Evolutionary conservation across 2,888 invertebrate species (phyloP), one percentile per base, ranked within the genome.

Genomic region (Lithophane ornitopus): DNA sequence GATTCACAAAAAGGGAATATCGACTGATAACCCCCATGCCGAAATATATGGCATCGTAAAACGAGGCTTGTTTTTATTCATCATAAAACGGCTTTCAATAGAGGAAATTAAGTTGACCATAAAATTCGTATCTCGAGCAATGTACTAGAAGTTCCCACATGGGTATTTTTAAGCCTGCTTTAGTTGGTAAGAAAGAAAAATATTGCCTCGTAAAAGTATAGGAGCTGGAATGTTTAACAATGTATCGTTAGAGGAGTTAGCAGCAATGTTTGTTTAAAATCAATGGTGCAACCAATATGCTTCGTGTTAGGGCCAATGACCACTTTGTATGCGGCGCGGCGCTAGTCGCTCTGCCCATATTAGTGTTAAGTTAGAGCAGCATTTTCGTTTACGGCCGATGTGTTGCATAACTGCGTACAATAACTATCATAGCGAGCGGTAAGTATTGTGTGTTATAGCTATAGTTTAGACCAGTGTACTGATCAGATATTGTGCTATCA

Each of bases 1-100:
- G 89, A 90, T 90, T 88, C 82, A 66, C 77, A 87, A 87, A 86
- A 88, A 78, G 81, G 7, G 66, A 85, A 85, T 89, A 87, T 87
- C 78, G 85, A 72, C 85, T 88, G 90, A 91, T 91, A 92, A 91
- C 88, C 87, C 87, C 84, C 79, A 81, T 81, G 80, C 85, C 86
- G 74, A 91, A 93, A 92, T 91, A 91, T 90, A 92, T 88, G 82
- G 86, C 89, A 86, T 92, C 92, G 90, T 94, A 92, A 94, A 94
- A 80, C 82, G 81, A 83, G 82, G 74, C 88, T 87, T 91, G 88
- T 89, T 94, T 92, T 92, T 91, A 93, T 92, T 89, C 81, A 84
- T 90, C 89, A 91, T 93, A 93, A 94, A 94, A 90, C 83, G 86
- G 84, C 89, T 88, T 90, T 90, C 90, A 89, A 92, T 92, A 88